Percentiles rank a stretch among this genome's conserved stretches.
These are phyloP conservation scores for Oscheius sp. DNA, from an alignment of 2,888 invertebrate species.

Conservation along the genomic window DNA sequence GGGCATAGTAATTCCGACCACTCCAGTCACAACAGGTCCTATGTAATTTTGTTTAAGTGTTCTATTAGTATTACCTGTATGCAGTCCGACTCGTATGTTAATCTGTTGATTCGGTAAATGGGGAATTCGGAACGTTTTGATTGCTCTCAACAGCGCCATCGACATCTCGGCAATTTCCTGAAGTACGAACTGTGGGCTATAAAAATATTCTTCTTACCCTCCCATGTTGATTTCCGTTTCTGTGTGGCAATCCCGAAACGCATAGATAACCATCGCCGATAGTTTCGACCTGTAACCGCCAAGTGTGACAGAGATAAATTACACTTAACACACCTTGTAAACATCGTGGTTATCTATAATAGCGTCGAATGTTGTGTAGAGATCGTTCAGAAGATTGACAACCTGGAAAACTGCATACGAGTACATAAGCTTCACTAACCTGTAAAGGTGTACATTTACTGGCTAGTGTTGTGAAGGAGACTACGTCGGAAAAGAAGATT, in stretches of 20 bases:
- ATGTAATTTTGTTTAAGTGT: not conserved
- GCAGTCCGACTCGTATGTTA: constrained; percentile 66
- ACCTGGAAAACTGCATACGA: constrained; percentile 41
- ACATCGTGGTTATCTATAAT: constrained; percentile 67
- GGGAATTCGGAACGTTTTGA: constrained; percentile 60
- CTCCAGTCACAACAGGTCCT: constrained; percentile 61
- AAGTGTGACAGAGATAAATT: too few relatives aligned
- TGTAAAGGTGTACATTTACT: constrained; percentile 65
- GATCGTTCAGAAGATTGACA: constrained; percentile 69
- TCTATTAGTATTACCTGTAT: constrained; percentile 46
- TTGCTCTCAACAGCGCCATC: constrained; percentile 56
- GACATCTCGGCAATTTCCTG: constrained; percentile 64
- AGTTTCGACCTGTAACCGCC: constrained; percentile 54
- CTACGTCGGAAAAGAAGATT: constrained; percentile 68
- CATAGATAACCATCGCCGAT: constrained; percentile 69
- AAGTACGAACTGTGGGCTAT: not conserved
- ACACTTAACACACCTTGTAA: constrained; percentile 59
- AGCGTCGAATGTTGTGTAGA: constrained; percentile 70
- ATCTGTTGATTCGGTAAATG: constrained; percentile 66
- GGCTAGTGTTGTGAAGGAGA: constrained; percentile 65
- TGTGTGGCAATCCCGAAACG: constrained; percentile 66
- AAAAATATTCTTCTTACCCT: constrained; percentile 2
- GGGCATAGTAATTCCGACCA: constrained; percentile 65
- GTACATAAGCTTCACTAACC: constrained; percentile 27
- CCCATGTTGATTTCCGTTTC: constrained; percentile 67